phyloP scores from a whole-genome alignment of 2,888 invertebrate species.

The Microplitis deprimator region DNA sequence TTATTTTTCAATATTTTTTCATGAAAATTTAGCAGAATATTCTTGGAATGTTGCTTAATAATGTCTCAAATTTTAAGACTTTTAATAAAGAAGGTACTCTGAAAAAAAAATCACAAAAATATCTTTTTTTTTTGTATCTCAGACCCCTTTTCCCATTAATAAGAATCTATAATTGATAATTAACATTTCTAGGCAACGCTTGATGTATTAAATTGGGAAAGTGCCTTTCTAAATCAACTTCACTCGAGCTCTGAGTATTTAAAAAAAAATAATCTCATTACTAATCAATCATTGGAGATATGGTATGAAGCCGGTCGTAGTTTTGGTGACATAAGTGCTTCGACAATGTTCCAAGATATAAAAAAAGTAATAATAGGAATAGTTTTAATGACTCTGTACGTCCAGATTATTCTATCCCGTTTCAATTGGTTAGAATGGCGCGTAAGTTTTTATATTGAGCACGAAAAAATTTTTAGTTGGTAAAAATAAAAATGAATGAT shows the following conservation, averaged over 20 bases:
- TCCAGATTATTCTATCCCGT: conserved; percentile 81
- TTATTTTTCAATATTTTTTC: too few species aligned
- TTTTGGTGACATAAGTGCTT: conserved; percentile 83
- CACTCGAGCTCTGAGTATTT: conserved; percentile 53
- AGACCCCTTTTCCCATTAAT: not conserved
- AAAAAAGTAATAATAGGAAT: conserved; percentile 80
- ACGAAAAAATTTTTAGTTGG: conserved; percentile 21
- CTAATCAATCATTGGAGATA: conserved; percentile 50
- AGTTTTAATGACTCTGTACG: conserved; percentile 81
- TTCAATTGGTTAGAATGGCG: conserved; percentile 82
- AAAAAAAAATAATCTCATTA: conserved; percentile 30
- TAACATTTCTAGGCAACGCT: conserved; percentile 59
- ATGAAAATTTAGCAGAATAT: too few species aligned
- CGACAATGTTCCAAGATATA: conserved; percentile 82
- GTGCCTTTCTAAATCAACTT: conserved; percentile 55
- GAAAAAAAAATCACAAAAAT: too few species aligned
- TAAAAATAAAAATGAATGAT: not conserved
- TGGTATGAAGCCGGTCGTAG: conserved; percentile 71
- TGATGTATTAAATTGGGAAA: conserved; percentile 65
- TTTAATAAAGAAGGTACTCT: too few species aligned
- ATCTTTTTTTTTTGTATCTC: too few species aligned
- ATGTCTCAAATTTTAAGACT: too few species aligned
- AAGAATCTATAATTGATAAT: not conserved
- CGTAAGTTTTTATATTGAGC: conserved; percentile 32
- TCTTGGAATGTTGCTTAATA: too few species aligned